Evolutionary conservation across 1,140 invertebrate species (phyloP).

Genomic region (Drosophila varians): DNA sequence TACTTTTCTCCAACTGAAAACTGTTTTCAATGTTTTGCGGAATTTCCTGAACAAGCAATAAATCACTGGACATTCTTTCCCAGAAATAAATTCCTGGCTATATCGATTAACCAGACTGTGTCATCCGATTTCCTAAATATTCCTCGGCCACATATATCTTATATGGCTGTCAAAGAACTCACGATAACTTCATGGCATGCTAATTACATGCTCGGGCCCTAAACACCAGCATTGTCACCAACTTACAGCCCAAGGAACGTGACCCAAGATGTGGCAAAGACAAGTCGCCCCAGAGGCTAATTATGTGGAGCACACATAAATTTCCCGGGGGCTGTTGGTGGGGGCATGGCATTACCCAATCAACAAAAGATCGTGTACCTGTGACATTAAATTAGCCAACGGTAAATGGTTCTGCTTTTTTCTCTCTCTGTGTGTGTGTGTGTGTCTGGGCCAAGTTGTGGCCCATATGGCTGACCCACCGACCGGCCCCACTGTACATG

Average conservation of each 20-base stretch:
- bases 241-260: conserved; percentile 18
- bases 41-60: neutral
- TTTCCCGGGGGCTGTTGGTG: conserved; percentile 17
- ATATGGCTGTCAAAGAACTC: conserved; percentile 47
- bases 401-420: conserved; percentile 29
- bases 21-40: neutral
- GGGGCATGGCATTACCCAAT: conserved; percentile 23
- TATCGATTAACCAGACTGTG: conserved; percentile 5
- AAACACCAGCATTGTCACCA: conserved; percentile 25
- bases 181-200: conserved; percentile 27
- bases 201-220: conserved; percentile 26
- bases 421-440: no score
- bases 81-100: neutral
- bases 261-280: conserved; percentile 41
- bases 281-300: conserved; percentile 53
- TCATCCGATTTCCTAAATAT: conserved; percentile 22
- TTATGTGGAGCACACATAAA: conserved; percentile 71
- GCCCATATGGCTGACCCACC: conserved; percentile 44
- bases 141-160: conserved; percentile 24
- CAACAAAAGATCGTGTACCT: conserved; percentile 21
- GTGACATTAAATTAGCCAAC: conserved; percentile 56
- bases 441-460: conserved; percentile 43
- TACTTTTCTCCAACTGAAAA: conserved; percentile 2
- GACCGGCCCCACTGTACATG: conserved; percentile 30
- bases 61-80: conserved; percentile 16